Percentiles rank a stretch among this genome's conserved stretches.
phyloP scores from a whole-genome alignment of 2,888 invertebrate species.

The Thymelicus acteon region DNA sequence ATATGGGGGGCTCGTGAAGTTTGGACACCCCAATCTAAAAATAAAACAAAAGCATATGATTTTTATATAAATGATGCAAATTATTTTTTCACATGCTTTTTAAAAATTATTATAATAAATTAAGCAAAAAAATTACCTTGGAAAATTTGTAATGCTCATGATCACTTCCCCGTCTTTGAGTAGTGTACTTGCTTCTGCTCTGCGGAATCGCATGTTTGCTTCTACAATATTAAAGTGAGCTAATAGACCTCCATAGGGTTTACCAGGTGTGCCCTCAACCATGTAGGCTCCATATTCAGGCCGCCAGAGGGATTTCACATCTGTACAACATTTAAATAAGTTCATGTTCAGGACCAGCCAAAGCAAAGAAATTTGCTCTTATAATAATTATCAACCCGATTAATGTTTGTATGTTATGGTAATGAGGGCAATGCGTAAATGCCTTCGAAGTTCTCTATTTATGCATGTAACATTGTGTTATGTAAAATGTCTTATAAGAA shows the following conservation, averaged over 20 bases:
- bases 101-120: slow-evolving; percentile 1
- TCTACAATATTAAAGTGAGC: slow-evolving; percentile 99
- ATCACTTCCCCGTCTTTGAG: slow-evolving; percentile 92
- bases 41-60: slow-evolving; percentile 22
- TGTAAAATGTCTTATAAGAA: no score
- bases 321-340: slow-evolving; percentile 60
- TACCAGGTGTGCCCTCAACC: slow-evolving; percentile 99
- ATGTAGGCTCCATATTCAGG: slow-evolving; percentile 99
- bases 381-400: background rate
- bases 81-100: slow-evolving; percentile 1
- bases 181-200: slow-evolving; percentile 92
- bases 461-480: no score
- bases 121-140: slow-evolving; percentile 85
- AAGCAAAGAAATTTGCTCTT: background rate
- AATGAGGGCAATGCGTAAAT: no score
- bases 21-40: slow-evolving; percentile 92
- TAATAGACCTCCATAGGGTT: slow-evolving; percentile 96
- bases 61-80: background rate
- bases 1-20: slow-evolving; percentile 93
- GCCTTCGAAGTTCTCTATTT: no score
- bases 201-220: slow-evolving; percentile 96
- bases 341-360: background rate
- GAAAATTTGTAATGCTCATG: slow-evolving; percentile 97
- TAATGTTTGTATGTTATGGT: no score
- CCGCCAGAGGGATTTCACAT: slow-evolving; percentile 96